Percentiles rank a stretch among this genome's conserved stretches.
Conservation (phyloP, 2,113 vertebrate genomes). For the Cariama cristata region DNA sequence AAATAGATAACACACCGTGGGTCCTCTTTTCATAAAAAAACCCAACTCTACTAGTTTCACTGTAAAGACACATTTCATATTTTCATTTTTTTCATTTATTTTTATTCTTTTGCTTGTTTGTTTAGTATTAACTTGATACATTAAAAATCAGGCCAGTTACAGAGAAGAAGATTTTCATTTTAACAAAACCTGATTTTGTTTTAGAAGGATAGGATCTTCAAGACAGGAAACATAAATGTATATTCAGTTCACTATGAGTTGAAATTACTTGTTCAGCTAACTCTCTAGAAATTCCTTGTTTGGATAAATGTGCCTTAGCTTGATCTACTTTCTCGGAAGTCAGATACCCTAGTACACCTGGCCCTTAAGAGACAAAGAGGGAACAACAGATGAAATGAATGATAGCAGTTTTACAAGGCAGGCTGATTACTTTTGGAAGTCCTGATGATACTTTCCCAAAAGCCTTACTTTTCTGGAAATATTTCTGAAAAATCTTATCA, state of each 20-base stretch:
- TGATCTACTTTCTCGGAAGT: background rate
- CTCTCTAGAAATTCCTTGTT: background rate
- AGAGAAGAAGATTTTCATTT: background rate
- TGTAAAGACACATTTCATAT: background rate
- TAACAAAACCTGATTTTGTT: background rate
- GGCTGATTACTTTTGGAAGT: background rate
- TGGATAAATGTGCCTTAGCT: background rate
- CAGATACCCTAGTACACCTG: background rate
- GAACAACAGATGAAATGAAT: background rate
- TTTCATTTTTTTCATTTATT: background rate
- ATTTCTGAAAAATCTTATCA: background rate
- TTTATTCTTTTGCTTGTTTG: background rate
- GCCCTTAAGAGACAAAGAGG: background rate
- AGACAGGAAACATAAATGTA: background rate
- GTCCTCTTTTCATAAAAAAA: background rate
- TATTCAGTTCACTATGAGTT: background rate
- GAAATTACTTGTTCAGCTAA: background rate
- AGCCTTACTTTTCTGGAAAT: background rate
- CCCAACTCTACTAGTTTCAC: background rate
- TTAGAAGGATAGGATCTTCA: background rate
- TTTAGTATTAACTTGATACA: background rate
- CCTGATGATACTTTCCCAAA: background rate
- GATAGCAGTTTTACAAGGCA: accelerated
- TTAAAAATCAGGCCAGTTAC: background rate
- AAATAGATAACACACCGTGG: background rate